Conservation (phyloP, 1,140 invertebrate genomes). For the Metaphire vulgaris region DNA sequence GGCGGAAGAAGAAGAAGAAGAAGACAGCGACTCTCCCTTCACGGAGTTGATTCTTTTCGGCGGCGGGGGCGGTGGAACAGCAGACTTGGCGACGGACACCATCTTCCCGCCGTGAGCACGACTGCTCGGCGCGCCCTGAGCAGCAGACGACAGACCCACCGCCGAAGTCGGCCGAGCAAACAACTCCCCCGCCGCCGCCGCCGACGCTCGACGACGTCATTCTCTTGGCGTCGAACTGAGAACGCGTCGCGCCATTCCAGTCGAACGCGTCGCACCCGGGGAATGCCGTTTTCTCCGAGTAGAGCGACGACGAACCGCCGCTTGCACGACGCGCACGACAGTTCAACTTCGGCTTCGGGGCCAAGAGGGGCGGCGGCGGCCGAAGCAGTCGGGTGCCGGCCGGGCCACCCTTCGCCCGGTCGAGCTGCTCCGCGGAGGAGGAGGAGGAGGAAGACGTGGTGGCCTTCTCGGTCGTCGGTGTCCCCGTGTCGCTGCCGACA, state of each 20-base stretch:
- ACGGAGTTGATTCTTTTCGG: conserved; percentile 58
- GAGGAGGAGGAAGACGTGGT: background rate
- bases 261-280: background rate
- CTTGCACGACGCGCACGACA: conserved; percentile 14
- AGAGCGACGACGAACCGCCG: background rate
- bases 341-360: conserved; percentile 5
- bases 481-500: background rate
- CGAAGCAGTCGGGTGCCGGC: background rate
- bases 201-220: background rate
- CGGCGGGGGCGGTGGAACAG: conserved; percentile 27
- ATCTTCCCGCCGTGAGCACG: background rate
- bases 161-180: background rate
- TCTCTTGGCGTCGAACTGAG: background rate
- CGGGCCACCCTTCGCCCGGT: no score
- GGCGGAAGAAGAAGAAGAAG: no score
- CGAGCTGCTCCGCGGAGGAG: no score
- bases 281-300: background rate
- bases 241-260: background rate
- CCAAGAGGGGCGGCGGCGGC: background rate
- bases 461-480: background rate
- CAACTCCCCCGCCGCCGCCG: background rate
- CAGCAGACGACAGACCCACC: background rate
- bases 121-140: background rate
- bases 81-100: background rate
- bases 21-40: conserved; percentile 41